Evolutionary conservation across 2,888 invertebrate genomes (phyloP), one percentile per base, ranked within the genome.

Genomic region (Arctia plantaginis): DNA sequence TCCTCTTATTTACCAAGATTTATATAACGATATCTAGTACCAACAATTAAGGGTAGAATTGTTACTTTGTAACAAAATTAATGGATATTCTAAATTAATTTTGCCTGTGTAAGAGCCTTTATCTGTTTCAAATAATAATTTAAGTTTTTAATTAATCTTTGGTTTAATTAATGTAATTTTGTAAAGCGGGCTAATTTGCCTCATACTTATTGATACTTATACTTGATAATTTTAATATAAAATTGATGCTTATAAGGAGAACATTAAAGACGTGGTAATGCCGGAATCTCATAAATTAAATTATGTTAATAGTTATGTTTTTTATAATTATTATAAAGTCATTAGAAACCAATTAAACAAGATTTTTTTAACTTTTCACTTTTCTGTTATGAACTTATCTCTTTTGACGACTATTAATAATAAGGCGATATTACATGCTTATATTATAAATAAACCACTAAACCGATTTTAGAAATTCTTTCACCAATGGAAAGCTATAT

Each of bases 21-120:
- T 73, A 80, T 80, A 79, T 71, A 79, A 83, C 84, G 77, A 79
- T 82, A 74, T 79, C 79, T 78, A 80, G 80, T 83, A 82, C 85
- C 78, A 78, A 83, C 18, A 87, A 88, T 89, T 86, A 81, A 77
- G 81, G 80, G 77, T 79, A 78, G 86, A 87, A 90, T 88, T 86
- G 87, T 84, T 86, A 87, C 84, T 89, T 87, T 87, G 81, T 80
- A 75, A 74, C 82, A 86, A 88, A 90, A 91, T 91, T 90, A 88
- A 91, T 90, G 88, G 86, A 84, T 86, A 86, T 85, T 85, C 83
- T 80, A 88, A 87, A 90, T 90, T 91, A 91, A 91, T 91, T 89
- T 86, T 86, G 85, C 83, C 79, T 78, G 79, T 83, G 84, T 81
- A 75, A 76, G 72, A 73, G 76, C 85, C 84, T 86, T 85, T 87